phyloP scores from a whole-genome alignment of 2,797 vertebrate species.

The Characodon lateralis region DNA sequence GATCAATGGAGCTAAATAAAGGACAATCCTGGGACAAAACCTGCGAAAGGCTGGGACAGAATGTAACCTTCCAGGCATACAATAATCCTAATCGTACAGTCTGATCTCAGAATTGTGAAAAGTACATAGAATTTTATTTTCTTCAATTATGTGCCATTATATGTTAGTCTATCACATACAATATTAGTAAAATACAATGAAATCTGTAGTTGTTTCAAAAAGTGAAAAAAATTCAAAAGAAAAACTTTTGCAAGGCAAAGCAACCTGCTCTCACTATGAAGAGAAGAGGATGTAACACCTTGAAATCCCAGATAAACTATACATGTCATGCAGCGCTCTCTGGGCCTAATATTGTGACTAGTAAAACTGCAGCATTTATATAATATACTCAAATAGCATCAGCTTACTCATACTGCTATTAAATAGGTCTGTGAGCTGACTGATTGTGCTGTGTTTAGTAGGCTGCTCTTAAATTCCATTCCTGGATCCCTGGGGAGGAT shows the following conservation, averaged over 20 bases:
- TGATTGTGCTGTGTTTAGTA: constrained; percentile 32
- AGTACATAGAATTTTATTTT: too few relatives aligned
- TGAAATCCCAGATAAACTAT: not conserved
- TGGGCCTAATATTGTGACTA: not conserved
- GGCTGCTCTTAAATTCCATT: constrained; percentile 64
- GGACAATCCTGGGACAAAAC: too few relatives aligned
- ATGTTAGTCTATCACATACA: too few relatives aligned
- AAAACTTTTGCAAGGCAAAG: not conserved
- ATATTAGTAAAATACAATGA: too few relatives aligned
- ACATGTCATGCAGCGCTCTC: not conserved
- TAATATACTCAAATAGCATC: constrained; percentile 4
- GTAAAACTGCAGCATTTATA: not conserved
- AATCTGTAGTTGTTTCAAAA: too few relatives aligned
- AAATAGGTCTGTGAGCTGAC: constrained; percentile 15
- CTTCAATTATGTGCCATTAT: too few relatives aligned
- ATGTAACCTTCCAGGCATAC: too few relatives aligned
- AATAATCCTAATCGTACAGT: too few relatives aligned
- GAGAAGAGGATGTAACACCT: not conserved
- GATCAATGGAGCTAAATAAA: too few relatives aligned
- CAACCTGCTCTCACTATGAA: not conserved
- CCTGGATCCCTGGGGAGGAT: constrained; percentile 45
- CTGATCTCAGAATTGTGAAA: too few relatives aligned
- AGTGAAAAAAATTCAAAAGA: not conserved
- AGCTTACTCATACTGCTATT: constrained; percentile 10
- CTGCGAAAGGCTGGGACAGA: too few relatives aligned